A percentile compares a stretch with the other conserved stretches of the same genome.
Conservation (phyloP, 2,113 vertebrate species). For the Upupa epops region DNA sequence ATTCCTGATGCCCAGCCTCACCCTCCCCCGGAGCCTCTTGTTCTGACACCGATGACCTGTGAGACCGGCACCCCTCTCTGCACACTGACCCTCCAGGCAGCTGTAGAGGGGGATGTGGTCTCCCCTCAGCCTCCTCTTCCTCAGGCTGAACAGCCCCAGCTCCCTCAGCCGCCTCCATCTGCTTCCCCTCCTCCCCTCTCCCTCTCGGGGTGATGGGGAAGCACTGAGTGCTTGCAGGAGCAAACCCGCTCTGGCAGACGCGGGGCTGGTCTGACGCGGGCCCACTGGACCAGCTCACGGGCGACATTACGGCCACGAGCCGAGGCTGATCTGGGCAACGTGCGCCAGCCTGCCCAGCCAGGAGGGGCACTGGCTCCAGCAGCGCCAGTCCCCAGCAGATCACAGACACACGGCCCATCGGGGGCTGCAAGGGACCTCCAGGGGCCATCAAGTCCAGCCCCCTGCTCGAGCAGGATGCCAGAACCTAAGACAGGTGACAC, state of each 20-base stretch:
- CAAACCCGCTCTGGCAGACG: not conserved
- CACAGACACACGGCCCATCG: too few relatives aligned
- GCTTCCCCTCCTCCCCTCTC: conserved; percentile 5
- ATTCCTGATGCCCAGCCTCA: too few relatives aligned
- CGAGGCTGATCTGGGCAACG: fast-evolving
- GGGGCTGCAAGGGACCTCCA: too few relatives aligned
- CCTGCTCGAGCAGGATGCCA: too few relatives aligned
- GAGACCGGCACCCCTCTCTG: too few relatives aligned
- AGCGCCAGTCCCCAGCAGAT: not conserved
- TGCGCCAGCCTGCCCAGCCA: not conserved
- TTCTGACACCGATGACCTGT: too few relatives aligned
- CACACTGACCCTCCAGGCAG: too few relatives aligned
- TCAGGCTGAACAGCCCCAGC: not conserved
- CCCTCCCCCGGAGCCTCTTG: too few relatives aligned
- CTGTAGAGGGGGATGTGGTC: too few relatives aligned
- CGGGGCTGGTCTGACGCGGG: not conserved
- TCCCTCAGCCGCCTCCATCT: not conserved
- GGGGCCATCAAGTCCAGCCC: too few relatives aligned
- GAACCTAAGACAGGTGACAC: too few relatives aligned
- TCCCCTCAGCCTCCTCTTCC: too few relatives aligned
- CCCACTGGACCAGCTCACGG: not conserved
- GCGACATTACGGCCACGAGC: not conserved
- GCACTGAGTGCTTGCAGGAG: not conserved
- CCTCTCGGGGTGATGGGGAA: not conserved
- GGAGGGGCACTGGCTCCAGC: not conserved